A percentile compares a stretch with the other conserved stretches of the same genome.
phyloP scores from a whole-genome alignment of 2,888 invertebrate species.

The Drosophila pseudotakahashii region DNA sequence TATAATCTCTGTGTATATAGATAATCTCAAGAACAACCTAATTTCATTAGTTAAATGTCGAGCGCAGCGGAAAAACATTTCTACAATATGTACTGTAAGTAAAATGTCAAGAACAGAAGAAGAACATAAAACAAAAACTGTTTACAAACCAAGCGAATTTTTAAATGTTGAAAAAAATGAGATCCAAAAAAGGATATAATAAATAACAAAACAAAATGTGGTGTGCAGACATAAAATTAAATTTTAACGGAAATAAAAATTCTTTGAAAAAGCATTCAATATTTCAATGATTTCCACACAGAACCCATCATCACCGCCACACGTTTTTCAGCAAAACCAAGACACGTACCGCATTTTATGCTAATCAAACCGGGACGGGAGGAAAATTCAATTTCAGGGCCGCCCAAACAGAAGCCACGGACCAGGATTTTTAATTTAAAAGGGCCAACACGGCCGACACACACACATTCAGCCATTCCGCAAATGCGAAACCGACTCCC shows the following conservation, averaged over 20 bases:
- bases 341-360: conserved; percentile 55
- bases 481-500: conserved; percentile 12
- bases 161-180: conserved; percentile 59
- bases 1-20: conserved; percentile 35
- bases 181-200: conserved; percentile 25
- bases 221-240: conserved; percentile 61
- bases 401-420: conserved; percentile 32
- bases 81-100: conserved; percentile 26
- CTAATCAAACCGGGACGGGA: conserved; percentile 46
- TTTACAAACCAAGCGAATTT: conserved; percentile 62
- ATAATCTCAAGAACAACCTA: conserved; percentile 8
- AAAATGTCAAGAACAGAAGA: conserved; percentile 17
- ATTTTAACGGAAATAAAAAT: conserved; percentile 70
- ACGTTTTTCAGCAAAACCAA: conserved; percentile 39
- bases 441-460: conserved; percentile 44
- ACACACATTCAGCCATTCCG: neutral
- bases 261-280: conserved; percentile 60
- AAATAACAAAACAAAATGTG: conserved; percentile 52
- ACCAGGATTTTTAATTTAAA: conserved; percentile 58
- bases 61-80: conserved; percentile 29
- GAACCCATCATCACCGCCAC: conserved; percentile 1
- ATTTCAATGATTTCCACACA: conserved; percentile 25
- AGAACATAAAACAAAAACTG: conserved; percentile 30
- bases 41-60: conserved; percentile 22
- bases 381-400: conserved; percentile 52